Evolutionary conservation across 2,888 invertebrate genomes (phyloP).

Genomic region (Calephelis perditalis): DNA sequence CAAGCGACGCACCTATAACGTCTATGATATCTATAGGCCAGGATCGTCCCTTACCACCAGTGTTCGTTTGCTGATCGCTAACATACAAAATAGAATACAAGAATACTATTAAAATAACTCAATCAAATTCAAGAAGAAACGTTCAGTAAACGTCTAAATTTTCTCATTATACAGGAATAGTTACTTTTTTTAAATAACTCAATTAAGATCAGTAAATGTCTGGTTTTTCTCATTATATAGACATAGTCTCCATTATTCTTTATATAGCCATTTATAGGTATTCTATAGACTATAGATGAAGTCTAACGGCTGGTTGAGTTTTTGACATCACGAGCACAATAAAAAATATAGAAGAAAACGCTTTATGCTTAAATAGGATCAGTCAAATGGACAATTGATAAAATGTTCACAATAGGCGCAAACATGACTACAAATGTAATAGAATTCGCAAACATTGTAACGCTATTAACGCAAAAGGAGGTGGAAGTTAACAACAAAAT

Average conservation of each 20-base stretch:
- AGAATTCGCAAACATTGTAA: constrained; percentile 76
- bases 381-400: constrained; percentile 58
- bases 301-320: not conserved
- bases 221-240: no score
- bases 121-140: no score
- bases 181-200: not conserved
- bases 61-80: no score
- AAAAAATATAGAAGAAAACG: constrained; percentile 18
- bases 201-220: not conserved
- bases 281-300: not conserved
- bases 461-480: constrained; percentile 75
- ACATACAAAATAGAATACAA: no score
- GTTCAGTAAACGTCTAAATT: no score
- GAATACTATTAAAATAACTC: no score
- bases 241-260: no score
- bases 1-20: no score
- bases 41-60: no score
- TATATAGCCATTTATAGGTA: no score
- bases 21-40: no score
- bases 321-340: constrained; percentile 9
- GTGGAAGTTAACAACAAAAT: constrained; percentile 73
- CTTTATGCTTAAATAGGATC: constrained; percentile 48
- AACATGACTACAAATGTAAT: constrained; percentile 59
- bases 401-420: constrained; percentile 51
- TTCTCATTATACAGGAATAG: no score